These are phyloP conservation scores for Brachypalpus laphriformis DNA, from an alignment of 2,888 invertebrate species.

Conservation along the genomic window DNA sequence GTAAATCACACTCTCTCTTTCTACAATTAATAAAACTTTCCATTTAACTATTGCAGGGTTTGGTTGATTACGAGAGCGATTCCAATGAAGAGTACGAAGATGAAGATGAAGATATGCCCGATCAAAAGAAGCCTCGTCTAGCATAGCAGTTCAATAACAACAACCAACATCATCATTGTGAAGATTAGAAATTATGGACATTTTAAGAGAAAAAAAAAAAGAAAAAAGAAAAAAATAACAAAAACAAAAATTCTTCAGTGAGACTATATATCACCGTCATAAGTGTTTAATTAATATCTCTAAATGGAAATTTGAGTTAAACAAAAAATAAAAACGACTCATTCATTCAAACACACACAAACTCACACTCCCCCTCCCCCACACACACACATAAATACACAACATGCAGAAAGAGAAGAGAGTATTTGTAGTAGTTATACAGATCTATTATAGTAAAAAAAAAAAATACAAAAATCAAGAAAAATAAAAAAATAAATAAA, in stretches of 20 bases:
- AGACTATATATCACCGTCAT: slow-evolving; percentile 74
- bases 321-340: slow-evolving; percentile 56
- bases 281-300: slow-evolving; percentile 72
- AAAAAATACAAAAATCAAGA: slow-evolving; percentile 60
- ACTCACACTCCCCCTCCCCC: slow-evolving; percentile 62
- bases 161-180: slow-evolving; percentile 58
- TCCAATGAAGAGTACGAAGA: slow-evolving; percentile 97
- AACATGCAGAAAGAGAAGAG: slow-evolving; percentile 72
- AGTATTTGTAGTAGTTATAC: slow-evolving; percentile 75
- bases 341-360: slow-evolving; percentile 72
- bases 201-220: slow-evolving; percentile 41
- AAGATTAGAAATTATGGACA: slow-evolving; percentile 59
- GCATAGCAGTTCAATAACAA: slow-evolving; percentile 79
- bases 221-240: slow-evolving; percentile 35
- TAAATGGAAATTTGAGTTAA: slow-evolving; percentile 67
- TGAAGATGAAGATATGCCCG: slow-evolving; percentile 80
- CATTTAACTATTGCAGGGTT: slow-evolving; percentile 90
- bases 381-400: slow-evolving; percentile 75
- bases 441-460: slow-evolving; percentile 74
- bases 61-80: slow-evolving; percentile 98
- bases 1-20: no score
- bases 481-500: slow-evolving; percentile 64
- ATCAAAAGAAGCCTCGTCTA: slow-evolving; percentile 82
- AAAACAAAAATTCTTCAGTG: slow-evolving; percentile 60
- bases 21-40: no score